Conservation (phyloP, 1,140 invertebrate species). For the Diabrotica undecimpunctata region DNA sequence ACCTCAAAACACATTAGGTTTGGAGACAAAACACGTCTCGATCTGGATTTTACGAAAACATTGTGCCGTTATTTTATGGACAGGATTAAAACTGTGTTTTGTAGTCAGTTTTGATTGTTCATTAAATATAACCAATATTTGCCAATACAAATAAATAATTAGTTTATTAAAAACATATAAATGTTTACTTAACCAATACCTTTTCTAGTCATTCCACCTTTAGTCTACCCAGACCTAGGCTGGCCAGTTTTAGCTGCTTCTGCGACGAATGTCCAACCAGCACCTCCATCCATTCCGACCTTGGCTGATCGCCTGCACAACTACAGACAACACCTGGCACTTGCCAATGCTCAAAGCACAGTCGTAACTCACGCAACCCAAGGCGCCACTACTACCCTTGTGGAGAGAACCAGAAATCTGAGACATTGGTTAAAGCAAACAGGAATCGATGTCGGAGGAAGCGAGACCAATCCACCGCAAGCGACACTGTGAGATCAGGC, state of each 20-base stretch:
- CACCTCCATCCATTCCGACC: constrained; percentile 52
- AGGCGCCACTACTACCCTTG: constrained; percentile 54
- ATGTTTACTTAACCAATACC: too few species aligned
- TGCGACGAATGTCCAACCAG: constrained; percentile 35
- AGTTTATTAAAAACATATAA: too few species aligned
- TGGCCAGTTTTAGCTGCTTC: constrained; percentile 52
- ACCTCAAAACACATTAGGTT: too few species aligned
- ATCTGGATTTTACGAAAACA: too few species aligned
- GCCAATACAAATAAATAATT: too few species aligned
- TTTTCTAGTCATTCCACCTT: constrained; percentile 48
- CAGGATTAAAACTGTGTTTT: too few species aligned
- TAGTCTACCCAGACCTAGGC: constrained; percentile 59
- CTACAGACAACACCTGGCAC: constrained; percentile 49
- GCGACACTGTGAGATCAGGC: constrained; percentile 38
- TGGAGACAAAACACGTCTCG: too few species aligned
- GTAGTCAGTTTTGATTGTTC: too few species aligned
- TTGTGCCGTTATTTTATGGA: too few species aligned
- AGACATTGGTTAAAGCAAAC: constrained; percentile 62
- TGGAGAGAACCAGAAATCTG: constrained; percentile 61
- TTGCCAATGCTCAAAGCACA: constrained; percentile 46
- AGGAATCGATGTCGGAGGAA: constrained; percentile 34
- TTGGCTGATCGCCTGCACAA: constrained; percentile 52
- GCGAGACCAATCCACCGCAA: constrained; percentile 35
- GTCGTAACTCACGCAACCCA: constrained; percentile 50
- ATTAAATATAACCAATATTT: too few species aligned